phyloP scores from a whole-genome alignment of 1,140 invertebrate species.

The Trypoxylus dichotomus region DNA sequence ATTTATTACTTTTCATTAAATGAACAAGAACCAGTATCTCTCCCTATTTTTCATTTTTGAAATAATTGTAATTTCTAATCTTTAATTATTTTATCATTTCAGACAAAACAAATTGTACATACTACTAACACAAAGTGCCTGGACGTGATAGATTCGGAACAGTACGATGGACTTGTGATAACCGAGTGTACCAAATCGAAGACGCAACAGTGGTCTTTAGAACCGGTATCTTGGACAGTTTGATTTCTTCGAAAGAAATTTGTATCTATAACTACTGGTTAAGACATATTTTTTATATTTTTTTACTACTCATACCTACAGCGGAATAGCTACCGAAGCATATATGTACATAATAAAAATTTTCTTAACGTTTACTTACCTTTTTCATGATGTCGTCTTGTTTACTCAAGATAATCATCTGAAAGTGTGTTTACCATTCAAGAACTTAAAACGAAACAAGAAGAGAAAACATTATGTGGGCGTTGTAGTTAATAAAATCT shows the following conservation, averaged over 20 bases:
- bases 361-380: not conserved
- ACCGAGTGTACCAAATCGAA: constrained; percentile 54
- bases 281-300: not conserved
- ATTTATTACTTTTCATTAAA: no score
- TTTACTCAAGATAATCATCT: no score
- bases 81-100: no score
- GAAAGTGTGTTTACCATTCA: no score
- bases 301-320: not conserved
- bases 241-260: not conserved
- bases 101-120: constrained; percentile 59
- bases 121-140: constrained; percentile 60
- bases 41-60: no score
- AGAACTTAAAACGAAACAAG: no score
- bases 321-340: not conserved
- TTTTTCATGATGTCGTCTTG: no score
- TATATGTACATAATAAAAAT: not conserved
- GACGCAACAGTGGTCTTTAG: constrained; percentile 60
- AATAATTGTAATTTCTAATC: no score
- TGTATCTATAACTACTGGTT: not conserved
- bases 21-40: no score
- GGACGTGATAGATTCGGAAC: constrained; percentile 51
- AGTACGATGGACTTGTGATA: constrained; percentile 56
- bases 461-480: not conserved
- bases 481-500: not conserved
- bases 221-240: constrained; percentile 54